These are phyloP conservation scores for Microctenopoma lineatum DNA, from an alignment of 2,797 vertebrate species.

Conservation along the genomic window DNA sequence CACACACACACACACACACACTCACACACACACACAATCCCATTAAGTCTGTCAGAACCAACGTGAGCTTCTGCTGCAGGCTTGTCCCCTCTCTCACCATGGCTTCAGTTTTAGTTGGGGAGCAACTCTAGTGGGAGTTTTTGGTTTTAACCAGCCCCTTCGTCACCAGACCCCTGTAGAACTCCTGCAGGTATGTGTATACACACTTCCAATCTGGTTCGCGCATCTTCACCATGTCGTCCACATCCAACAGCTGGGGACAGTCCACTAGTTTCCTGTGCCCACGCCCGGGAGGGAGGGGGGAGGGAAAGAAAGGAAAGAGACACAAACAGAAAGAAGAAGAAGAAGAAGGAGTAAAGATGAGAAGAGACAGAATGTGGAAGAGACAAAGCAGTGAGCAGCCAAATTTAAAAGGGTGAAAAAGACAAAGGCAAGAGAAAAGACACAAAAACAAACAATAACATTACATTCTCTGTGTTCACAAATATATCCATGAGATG, in stretches of 20 bases:
- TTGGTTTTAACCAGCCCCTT: slow-evolving; percentile 99
- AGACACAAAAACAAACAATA: slow-evolving; percentile 80
- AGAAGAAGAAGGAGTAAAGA: slow-evolving; percentile 26
- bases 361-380: slow-evolving; percentile 52
- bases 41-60: slow-evolving; percentile 44
- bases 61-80: slow-evolving; percentile 64
- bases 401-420: slow-evolving; percentile 77
- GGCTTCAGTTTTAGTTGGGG: slow-evolving; percentile 78
- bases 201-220: slow-evolving; percentile 99
- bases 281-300: slow-evolving; percentile 69
- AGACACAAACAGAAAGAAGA: slow-evolving; percentile 39
- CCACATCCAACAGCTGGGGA: slow-evolving; percentile 98
- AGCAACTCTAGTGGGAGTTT: slow-evolving; percentile 92
- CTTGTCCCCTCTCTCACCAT: slow-evolving; percentile 90
- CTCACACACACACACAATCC: slow-evolving; percentile 14
- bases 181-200: slow-evolving; percentile 99
- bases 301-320: slow-evolving; percentile 45
- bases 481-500: slow-evolving; percentile 83
- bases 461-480: slow-evolving; percentile 86
- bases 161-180: slow-evolving; percentile 99
- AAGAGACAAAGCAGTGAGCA: slow-evolving; percentile 79
- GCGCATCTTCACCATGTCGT: slow-evolving; percentile 99
- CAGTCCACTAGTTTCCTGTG: slow-evolving; percentile 97
- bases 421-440: slow-evolving; percentile 64
- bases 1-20: slow-evolving; percentile 27